A percentile compares a stretch with the other conserved stretches of the same genome.
phyloP scores from a whole-genome alignment of 2,113 vertebrate species.

The Redunca redunca region DNA sequence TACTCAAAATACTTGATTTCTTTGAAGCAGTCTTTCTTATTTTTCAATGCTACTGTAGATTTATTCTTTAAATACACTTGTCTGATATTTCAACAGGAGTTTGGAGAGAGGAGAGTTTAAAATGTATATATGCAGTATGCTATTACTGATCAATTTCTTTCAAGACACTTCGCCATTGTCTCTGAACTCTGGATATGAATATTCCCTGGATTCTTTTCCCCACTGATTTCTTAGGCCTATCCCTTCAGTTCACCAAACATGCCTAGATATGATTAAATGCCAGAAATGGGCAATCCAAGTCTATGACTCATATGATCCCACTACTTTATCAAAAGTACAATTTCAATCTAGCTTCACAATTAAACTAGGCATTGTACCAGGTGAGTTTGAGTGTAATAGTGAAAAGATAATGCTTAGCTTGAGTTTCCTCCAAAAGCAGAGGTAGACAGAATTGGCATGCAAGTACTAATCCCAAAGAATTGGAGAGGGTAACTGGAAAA shows the following conservation, averaged over 20 bases:
- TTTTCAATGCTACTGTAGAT: neutral
- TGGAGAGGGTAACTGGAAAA: neutral
- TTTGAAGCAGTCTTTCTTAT: neutral
- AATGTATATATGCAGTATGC: neutral
- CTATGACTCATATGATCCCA: neutral
- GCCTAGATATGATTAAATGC: neutral
- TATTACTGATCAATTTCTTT: neutral
- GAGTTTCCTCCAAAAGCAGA: neutral
- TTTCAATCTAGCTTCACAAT: neutral
- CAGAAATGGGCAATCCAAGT: neutral
- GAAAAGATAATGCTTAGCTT: neutral
- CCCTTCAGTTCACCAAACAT: neutral
- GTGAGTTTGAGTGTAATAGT: neutral
- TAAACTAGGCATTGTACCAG: neutral
- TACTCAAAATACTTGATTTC: neutral
- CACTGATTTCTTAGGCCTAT: neutral
- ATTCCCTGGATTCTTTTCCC: neutral
- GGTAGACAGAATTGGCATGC: neutral
- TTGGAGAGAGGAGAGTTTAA: neutral
- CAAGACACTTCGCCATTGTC: neutral
- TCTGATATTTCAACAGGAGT: neutral
- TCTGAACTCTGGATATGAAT: neutral
- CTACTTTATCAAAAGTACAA: neutral
- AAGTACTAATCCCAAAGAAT: neutral
- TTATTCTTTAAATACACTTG: neutral